Evolutionary conservation across 2,113 vertebrate species (phyloP), one percentile per base, ranked within the genome.

Genomic region (Sciurus niger): DNA sequence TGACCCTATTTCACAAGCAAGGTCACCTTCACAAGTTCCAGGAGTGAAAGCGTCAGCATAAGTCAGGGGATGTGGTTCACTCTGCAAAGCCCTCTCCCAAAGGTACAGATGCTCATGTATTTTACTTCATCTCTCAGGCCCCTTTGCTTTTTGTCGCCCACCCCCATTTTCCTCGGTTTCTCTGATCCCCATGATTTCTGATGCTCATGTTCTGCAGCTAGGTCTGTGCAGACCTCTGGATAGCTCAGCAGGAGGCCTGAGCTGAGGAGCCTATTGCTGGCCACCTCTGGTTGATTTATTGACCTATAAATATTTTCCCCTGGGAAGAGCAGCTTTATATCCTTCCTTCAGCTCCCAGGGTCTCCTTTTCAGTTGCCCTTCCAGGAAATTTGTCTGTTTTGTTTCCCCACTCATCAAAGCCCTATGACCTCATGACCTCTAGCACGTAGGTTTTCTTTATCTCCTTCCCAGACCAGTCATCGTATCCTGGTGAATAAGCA

Each of bases 241-340:
- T 24, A 28, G 43, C 79, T 74, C 68, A 32, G 53, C 4, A 0
- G 28, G 46, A 32, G 14, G 22, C 53, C 60, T 37, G 68, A 74
- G 70, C 4, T 0, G 22, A 28, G 25, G 4, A 63, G 55, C 65
- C 37, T 14, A 2, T 5, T 25, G 6, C 65, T 37, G 17, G 6
- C 70, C 6, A 17, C 70, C 85, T 18, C 28, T 1, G 2, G 8
- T n/a, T 67, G 65, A 48, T 96, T 96, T 60, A 97, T 80, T 60
- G 94, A 55, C 53, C 74, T 78, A 46, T 93, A 78, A 95, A 74
- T 93, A 60, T 84, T 65, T 90, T 80, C 76, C 83, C 28, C 37
- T 4, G 17, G 60, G 53, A 74, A 34, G 51, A 84, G 46, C 48
- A 17, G 68, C 93, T 94, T 79, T 90, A 77, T 72, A 43, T 60